Conservation (phyloP, 2,888 invertebrate species). For the Drosophila nr. fundita region DNA sequence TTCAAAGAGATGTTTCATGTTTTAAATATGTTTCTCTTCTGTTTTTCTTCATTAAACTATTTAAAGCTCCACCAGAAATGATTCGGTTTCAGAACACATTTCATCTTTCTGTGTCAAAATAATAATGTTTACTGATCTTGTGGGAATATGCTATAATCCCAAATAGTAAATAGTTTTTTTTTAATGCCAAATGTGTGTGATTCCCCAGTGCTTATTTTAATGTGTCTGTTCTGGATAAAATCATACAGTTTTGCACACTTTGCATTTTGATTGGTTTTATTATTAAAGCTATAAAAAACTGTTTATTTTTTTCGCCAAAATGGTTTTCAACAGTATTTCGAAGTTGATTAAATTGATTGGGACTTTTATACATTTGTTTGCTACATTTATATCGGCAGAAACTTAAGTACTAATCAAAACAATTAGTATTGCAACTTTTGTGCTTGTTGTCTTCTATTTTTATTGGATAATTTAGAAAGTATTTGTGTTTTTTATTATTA, state of each 20-base stretch:
- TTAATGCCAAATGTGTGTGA: neutral
- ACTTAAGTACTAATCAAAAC: too few relatives aligned
- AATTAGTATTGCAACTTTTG: neutral
- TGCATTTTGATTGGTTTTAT: neutral
- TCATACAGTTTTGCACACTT: neutral
- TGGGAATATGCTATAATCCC: neutral
- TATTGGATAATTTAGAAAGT: neutral
- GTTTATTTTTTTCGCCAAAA: neutral
- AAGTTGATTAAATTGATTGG: neutral
- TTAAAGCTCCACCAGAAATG: neutral
- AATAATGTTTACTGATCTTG: neutral
- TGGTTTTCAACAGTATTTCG: neutral
- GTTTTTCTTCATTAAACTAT: neutral
- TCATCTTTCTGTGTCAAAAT: neutral
- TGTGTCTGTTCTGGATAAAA: neutral
- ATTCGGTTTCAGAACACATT: neutral
- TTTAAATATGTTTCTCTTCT: neutral
- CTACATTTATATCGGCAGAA: neutral
- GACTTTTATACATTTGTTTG: neutral
- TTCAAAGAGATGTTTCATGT: neutral
- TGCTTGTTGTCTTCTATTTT: neutral
- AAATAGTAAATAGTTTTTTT: neutral
- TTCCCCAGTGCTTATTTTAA: neutral
- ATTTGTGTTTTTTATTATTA: slow-evolving; percentile 21
- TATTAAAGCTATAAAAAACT: neutral